These are phyloP conservation scores for Sminthurides aquaticus DNA, from an alignment of 2,888 invertebrate species.

Conservation along the genomic window DNA sequence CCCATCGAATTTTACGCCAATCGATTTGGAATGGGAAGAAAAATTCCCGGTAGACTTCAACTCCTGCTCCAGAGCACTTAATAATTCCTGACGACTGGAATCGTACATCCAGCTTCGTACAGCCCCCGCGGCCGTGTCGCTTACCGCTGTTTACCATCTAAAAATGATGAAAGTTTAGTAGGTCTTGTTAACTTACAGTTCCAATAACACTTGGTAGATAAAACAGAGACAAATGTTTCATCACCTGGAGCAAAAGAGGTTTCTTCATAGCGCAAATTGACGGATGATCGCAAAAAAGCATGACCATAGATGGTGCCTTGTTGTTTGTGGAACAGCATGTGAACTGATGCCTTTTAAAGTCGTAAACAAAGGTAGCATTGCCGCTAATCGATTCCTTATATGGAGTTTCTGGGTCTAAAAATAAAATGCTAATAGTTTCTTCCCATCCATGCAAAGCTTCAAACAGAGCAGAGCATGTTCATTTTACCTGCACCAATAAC, in stretches of 20 bases:
- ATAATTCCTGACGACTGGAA: conserved; percentile 13
- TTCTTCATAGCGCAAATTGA: conserved; percentile 8
- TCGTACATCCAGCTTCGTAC: background rate
- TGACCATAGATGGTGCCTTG: conserved; percentile 3
- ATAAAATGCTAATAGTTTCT: too few relatives aligned
- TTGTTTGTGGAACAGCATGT: conserved; percentile 11
- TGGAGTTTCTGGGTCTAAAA: too few relatives aligned
- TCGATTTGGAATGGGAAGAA: too few relatives aligned
- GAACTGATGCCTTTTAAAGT: background rate
- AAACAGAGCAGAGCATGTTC: too few relatives aligned
- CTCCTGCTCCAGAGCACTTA: conserved; percentile 8
- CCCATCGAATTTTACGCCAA: too few relatives aligned
- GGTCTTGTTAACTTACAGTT: too few relatives aligned
- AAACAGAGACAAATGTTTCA: too few relatives aligned
- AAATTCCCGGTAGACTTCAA: conserved; percentile 11
- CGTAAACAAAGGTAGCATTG: conserved; percentile 8
- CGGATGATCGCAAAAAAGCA: conserved; percentile 12
- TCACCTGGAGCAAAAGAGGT: background rate
- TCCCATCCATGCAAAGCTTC: too few relatives aligned
- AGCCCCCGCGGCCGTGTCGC: conserved; percentile 4
- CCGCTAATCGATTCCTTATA: too few relatives aligned
- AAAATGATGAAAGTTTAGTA: background rate
- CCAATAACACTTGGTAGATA: too few relatives aligned
- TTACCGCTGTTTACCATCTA: conserved; percentile 7
- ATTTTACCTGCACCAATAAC: background rate